Evolutionary conservation across 2,888 invertebrate species (phyloP).

Genomic region (Lysandra coridon): DNA sequence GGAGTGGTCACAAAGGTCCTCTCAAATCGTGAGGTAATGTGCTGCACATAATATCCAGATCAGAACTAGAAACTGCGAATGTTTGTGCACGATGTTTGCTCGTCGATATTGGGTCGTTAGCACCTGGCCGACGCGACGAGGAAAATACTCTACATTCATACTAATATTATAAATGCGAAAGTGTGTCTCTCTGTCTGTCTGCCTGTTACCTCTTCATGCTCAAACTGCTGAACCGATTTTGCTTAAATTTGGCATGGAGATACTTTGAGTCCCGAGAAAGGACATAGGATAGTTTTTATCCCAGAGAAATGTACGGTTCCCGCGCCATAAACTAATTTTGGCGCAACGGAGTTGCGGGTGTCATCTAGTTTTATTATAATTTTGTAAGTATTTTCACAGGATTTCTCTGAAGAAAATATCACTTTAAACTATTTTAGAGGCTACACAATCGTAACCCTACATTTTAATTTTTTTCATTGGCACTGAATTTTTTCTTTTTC

Average conservation of each 20-base stretch:
- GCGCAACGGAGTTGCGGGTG: no score
- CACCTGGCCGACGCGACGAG: neutral
- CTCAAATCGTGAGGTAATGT: neutral
- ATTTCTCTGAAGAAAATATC: neutral
- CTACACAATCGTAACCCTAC: neutral
- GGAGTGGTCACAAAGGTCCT: neutral
- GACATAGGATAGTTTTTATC: no score
- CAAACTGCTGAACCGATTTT: no score
- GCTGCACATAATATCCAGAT: neutral
- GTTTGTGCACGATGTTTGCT: conserved; percentile 1
- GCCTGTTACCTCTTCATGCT: no score
- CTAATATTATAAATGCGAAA: neutral
- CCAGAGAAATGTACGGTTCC: no score
- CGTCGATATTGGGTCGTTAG: neutral
- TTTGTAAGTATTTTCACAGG: neutral
- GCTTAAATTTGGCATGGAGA: no score
- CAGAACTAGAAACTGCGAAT: neutral
- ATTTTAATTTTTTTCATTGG: no score
- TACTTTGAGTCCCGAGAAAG: no score
- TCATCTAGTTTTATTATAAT: neutral
- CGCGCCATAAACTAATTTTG: no score
- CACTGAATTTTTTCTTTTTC: no score
- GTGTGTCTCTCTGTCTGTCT: no score
- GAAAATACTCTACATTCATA: neutral
- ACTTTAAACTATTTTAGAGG: neutral